Evolutionary conservation across 2,888 invertebrate genomes (phyloP).

Genomic region (Oxystoma pomonae): DNA sequence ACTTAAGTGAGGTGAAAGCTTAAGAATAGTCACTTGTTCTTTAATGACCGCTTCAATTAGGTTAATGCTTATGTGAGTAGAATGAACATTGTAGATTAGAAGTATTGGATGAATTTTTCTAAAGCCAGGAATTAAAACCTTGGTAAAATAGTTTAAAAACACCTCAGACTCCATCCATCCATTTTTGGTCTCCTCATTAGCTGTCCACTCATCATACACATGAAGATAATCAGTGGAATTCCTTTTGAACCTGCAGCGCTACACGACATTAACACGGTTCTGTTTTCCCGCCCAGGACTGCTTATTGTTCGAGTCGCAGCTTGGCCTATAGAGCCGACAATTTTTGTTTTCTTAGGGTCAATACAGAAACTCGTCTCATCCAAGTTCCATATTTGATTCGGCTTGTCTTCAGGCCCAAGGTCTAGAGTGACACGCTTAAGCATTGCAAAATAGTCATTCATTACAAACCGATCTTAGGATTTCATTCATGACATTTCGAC

Average conservation of each 20-base stretch:
- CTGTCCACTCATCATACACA: conserved; percentile 1
- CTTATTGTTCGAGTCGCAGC: not conserved
- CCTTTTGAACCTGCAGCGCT: not conserved
- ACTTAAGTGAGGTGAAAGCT: conserved; percentile 36
- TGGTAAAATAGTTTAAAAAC: conserved; percentile 36
- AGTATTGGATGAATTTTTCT: conserved; percentile 34
- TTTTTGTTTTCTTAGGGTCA: not conserved
- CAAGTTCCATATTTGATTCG: not conserved
- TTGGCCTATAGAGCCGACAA: not conserved
- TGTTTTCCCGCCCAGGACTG: not conserved
- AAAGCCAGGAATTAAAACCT: conserved; percentile 30
- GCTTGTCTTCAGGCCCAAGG: too few relatives aligned
- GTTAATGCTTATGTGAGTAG: conserved; percentile 29
- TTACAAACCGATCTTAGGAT: not conserved
- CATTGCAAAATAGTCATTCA: not conserved
- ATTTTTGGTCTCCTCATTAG: conserved; percentile 5
- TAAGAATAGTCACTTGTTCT: conserved; percentile 22
- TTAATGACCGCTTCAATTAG: conserved; percentile 8
- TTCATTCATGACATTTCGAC: not conserved
- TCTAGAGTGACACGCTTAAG: too few relatives aligned
- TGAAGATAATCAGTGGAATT: not conserved
- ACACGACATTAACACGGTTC: not conserved
- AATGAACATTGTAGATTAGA: conserved; percentile 38
- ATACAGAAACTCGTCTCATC: not conserved
- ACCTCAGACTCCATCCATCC: conserved; percentile 36